These are phyloP conservation scores for Cotesia vestalis DNA, from an alignment of 1,140 invertebrate species.

Conservation along the genomic window DNA sequence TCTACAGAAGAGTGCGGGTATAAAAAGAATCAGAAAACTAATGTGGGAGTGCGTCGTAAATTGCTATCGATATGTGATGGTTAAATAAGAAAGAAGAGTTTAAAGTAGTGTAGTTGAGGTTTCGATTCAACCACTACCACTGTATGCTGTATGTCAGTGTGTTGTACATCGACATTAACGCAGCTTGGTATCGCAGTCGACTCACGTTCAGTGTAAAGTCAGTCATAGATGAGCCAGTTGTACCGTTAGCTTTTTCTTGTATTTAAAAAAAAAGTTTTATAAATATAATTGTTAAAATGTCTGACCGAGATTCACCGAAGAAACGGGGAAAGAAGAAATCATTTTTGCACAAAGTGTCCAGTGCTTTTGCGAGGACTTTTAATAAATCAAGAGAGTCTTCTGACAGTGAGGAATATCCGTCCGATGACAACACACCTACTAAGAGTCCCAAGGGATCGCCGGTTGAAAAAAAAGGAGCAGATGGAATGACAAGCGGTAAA, in stretches of 20 bases:
- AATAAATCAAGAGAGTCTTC: constrained; percentile 26
- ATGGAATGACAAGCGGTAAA: no score
- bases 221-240: constrained; percentile 10
- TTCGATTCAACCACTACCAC: no score
- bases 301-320: constrained; percentile 11
- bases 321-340: constrained; percentile 47
- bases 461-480: neutral
- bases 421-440: neutral
- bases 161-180: neutral
- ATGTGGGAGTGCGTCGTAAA: no score
- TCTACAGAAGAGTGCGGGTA: no score
- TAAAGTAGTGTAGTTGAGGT: no score
- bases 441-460: neutral
- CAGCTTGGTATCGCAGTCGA: neutral
- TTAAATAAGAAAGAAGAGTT: no score
- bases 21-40: no score
- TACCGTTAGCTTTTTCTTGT: neutral
- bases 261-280: no score
- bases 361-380: constrained; percentile 34
- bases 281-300: constrained; percentile 35
- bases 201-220: neutral
- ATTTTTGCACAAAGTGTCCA: constrained; percentile 44
- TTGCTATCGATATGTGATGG: no score
- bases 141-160: no score
- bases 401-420: neutral